Evolutionary conservation across 2,113 vertebrate species (phyloP), one percentile per base, ranked within the genome.

Genomic region (Sylvicapra grimmia): DNA sequence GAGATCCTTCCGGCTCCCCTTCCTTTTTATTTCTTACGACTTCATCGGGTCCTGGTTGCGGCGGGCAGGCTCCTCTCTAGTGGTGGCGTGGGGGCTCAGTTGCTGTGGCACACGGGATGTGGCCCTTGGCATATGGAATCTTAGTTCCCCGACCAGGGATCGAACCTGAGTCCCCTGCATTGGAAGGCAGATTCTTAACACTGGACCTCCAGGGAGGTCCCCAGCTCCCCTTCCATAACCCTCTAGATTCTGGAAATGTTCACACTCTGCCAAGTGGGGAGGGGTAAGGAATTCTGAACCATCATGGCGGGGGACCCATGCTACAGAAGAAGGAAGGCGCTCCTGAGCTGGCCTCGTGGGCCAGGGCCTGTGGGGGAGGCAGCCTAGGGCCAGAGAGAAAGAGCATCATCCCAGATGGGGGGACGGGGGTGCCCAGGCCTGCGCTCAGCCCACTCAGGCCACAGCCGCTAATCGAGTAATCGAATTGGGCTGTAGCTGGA

Each of bases 291-390:
- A 44, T 68, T 63, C 56, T 2, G 80, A 36, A 54, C 72, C 33
- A 12, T 63, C 40, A 8, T 29, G 2, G 0, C 4, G 56, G 40
- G 0, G 0, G 36, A 21, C 2, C 7, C 2, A 3, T 31, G 27
- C 56, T 77, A 18, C 21, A 3, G 82, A 27, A 49, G 9, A 23
- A 68, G 23, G n/a, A 11, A n/a, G 21, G 65, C 0, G 0, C 19
- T 11, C 53, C 54, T 75, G n/a, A 56, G 12, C 63, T 68, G 44
- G 53, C 75, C 4, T 8, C 36, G 5, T 21, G 0, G 3, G 68
- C 15, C 51, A 36, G 14, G 53, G 49, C 31, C 36, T 10, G 8
- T 61, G n/a, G 19, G 47, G 25, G 68, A 6, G 4, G 12, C 59
- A 68, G 54, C 79, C 31, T 40, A 19, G 33, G 49, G 89, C 40